Percentiles rank a stretch among this genome's conserved stretches.
Evolutionary conservation across 2,888 invertebrate species (phyloP).

Genomic region (Pyrrhia umbra): DNA sequence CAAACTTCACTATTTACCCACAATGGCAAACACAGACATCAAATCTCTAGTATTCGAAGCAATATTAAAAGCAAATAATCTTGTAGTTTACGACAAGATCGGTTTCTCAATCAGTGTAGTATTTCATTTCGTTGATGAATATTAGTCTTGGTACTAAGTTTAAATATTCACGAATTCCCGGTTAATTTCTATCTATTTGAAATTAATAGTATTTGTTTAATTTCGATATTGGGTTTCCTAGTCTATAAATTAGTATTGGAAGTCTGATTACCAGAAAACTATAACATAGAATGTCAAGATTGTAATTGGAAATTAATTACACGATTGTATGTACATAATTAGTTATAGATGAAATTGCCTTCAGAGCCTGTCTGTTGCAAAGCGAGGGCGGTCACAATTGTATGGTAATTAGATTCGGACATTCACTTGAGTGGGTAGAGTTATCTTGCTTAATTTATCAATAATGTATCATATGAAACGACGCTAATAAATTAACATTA

Average conservation of each 20-base stretch:
- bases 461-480: slow-evolving; percentile 25
- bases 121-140: slow-evolving; percentile 31
- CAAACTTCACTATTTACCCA: slow-evolving; percentile 22
- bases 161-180: slow-evolving; percentile 17
- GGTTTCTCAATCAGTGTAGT: slow-evolving; percentile 23
- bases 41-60: slow-evolving; percentile 17
- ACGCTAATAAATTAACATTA: slow-evolving; percentile 23
- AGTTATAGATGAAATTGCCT: neutral
- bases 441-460: slow-evolving; percentile 33
- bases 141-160: slow-evolving; percentile 13
- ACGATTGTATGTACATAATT: neutral
- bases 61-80: slow-evolving; percentile 49
- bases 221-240: slow-evolving; percentile 3
- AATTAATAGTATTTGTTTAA: slow-evolving; percentile 21
- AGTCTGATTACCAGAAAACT: slow-evolving; percentile 6
- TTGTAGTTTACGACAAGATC: slow-evolving; percentile 8
- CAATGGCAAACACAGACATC: slow-evolving; percentile 17
- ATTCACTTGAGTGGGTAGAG: slow-evolving; percentile 27
- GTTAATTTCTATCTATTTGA: slow-evolving; percentile 9
- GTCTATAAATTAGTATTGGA: neutral
- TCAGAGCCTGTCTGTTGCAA: slow-evolving; percentile 3
- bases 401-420: slow-evolving; percentile 37
- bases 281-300: neutral
- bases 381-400: slow-evolving; percentile 24
- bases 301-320: slow-evolving; percentile 18